A percentile compares a stretch with the other conserved stretches of the same genome.
Conservation (phyloP, 2,113 vertebrate species). For the Apus apus region DNA sequence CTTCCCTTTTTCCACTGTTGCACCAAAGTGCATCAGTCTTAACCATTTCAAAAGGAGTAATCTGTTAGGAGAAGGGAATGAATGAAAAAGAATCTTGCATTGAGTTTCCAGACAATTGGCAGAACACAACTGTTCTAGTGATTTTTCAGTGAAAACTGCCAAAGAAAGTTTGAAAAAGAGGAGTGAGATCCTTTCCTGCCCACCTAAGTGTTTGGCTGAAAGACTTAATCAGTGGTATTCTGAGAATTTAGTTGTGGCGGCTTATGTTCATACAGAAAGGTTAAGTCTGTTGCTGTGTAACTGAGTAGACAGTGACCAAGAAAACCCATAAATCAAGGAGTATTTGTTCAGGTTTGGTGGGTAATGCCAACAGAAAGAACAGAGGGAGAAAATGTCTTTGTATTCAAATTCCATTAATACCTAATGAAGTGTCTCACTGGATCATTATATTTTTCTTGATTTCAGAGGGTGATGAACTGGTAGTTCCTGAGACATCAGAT, state of each 20-base stretch:
- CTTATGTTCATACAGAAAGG: background rate
- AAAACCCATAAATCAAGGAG: background rate
- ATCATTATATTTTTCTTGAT: background rate
- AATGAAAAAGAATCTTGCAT: background rate
- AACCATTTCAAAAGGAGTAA: background rate
- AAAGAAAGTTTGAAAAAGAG: background rate
- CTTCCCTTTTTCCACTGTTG: background rate
- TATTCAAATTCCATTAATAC: background rate
- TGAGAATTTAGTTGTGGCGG: background rate
- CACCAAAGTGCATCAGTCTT: background rate
- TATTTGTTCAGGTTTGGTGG: background rate
- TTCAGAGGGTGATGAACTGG: conserved; percentile 95
- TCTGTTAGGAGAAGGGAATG: background rate
- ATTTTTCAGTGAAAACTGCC: background rate
- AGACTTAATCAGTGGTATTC: background rate
- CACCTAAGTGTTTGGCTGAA: background rate
- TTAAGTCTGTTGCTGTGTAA: background rate
- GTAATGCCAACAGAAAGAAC: background rate
- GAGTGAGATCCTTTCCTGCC: background rate
- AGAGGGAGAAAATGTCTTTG: background rate
- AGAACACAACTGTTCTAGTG: background rate
- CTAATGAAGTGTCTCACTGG: background rate
- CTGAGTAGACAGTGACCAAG: background rate
- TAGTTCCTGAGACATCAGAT: conserved; percentile 96
- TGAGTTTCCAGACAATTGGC: background rate